Base-by-base conservation (phyloP, 2,888 invertebrate genomes). In the Dendrolimus houi region DNA sequence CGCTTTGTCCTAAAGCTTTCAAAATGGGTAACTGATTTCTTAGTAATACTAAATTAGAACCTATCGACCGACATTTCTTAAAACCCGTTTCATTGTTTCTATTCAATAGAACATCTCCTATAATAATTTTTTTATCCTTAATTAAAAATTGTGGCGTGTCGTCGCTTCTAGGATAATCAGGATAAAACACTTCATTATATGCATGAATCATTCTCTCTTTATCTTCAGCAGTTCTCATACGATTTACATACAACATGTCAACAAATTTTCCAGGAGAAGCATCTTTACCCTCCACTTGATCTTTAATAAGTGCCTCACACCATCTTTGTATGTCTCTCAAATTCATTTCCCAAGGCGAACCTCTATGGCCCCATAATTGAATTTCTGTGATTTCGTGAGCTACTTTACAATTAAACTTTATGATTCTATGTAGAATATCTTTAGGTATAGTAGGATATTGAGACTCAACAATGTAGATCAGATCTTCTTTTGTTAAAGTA, bases 301-400 rank as follows among this genome's bases (percentile, higher is more conserved):
- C 87, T 57, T 83, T 83, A 42, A 93, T 81, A 0, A 95, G 89
- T 0, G 95, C 93, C 69, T 98, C 95, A 75, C 97, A 97, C 98
- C 98, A 99, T 66, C 99, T 93, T 59, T 95, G 94, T 65, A 99
- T 92, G 78, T 99, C 99, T 69, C 99, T 93, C 55, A 99, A 90
- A 87, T 99, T 99, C 88, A 99, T 97, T 84, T 99, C 99, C 95
- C 97, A 99, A 0, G 99, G 99, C 0, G 96, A 94, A 0, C 99
- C 98, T 72, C 90, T 93, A 66, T 94, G 93, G 0, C 96, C 98
- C 93, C 96, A 97, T 1, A 77, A 74, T 59, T 93, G 92, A 68
- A 93, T 79, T 53, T 92, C 88, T 1, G 93, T 91, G 12, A 95
- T 92, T 72, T 95, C 94, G 10, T 91, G 79, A 0, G 93, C 92